A percentile compares a stretch with the other conserved stretches of the same genome.
These are phyloP conservation scores for Chrysaora quinquecirrha DNA, from an alignment of 30 jellyfish, hydroid and myxozoan genomes.

Conservation along the genomic window DNA sequence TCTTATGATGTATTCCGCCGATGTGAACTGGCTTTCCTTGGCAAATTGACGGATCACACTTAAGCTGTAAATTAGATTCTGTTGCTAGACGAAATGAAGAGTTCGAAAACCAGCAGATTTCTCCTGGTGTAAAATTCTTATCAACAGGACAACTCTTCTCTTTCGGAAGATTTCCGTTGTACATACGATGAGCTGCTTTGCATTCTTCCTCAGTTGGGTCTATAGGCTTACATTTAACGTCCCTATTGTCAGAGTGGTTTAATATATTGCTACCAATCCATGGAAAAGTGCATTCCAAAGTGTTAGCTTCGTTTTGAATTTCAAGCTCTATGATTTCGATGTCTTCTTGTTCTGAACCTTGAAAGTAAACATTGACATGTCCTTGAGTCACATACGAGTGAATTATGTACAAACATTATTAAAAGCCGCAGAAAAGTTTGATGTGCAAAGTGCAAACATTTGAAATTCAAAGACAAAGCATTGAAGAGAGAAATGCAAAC, in stretches of 20 bases:
- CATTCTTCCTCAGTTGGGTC: slow-evolving; percentile 73
- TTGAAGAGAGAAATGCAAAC: too few species aligned
- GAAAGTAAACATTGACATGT: too few species aligned
- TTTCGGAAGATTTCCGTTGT: slow-evolving; percentile 64
- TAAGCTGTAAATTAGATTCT: slow-evolving; percentile 45
- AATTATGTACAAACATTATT: too few species aligned
- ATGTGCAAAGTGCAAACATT: too few species aligned
- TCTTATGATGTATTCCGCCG: slow-evolving; percentile 57
- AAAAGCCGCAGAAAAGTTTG: too few species aligned
- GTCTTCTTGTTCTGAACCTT: background rate
- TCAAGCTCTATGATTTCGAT: slow-evolving; percentile 29
- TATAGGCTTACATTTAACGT: slow-evolving; percentile 49
- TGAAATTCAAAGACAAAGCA: too few species aligned
- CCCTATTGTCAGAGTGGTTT: background rate
- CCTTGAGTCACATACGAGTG: too few species aligned
- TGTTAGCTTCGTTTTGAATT: too few species aligned
- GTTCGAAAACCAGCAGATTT: slow-evolving; percentile 72
- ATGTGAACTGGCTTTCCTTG: slow-evolving; percentile 56
- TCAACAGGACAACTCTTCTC: slow-evolving; percentile 70
- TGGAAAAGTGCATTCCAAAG: too few species aligned
- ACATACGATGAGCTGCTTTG: slow-evolving; percentile 56
- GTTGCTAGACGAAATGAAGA: slow-evolving; percentile 60
- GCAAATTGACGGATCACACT: slow-evolving; percentile 76
- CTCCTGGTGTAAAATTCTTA: slow-evolving; percentile 44
- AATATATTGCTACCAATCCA: slow-evolving; percentile 47